phyloP scores from a whole-genome alignment of 2,888 invertebrate genomes.

The Dendrolimus pini region DNA sequence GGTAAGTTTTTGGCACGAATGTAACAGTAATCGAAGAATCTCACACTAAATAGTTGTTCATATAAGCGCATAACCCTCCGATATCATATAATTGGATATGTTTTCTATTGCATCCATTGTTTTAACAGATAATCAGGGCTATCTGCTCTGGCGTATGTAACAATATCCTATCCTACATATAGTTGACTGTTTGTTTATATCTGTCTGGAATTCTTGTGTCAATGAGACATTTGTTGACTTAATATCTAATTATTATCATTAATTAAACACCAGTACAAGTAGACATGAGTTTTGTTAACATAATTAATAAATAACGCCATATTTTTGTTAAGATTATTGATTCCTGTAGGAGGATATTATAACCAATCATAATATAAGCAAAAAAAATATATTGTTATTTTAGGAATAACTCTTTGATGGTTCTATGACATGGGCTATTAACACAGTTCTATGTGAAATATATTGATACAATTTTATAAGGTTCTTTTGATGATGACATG shows the following conservation, averaged over 20 bases:
- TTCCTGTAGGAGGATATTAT: background rate
- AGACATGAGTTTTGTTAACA: background rate
- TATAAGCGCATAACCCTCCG: too few relatives aligned
- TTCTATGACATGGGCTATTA: too few relatives aligned
- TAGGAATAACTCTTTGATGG: too few relatives aligned
- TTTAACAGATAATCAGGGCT: background rate
- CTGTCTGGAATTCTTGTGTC: constrained; percentile 13
- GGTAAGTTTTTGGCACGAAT: constrained; percentile 45
- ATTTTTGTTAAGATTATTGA: background rate
- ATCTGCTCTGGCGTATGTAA: too few relatives aligned
- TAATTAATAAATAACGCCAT: background rate
- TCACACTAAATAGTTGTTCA: too few relatives aligned
- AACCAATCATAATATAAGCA: too few relatives aligned
- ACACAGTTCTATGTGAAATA: too few relatives aligned
- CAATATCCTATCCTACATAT: too few relatives aligned
- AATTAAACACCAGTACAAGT: background rate
- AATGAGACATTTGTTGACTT: constrained; percentile 2
- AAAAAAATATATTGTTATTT: too few relatives aligned
- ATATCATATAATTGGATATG: background rate
- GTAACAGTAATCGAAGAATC: too few relatives aligned
- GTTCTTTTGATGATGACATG: too few relatives aligned
- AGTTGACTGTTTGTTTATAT: constrained; percentile 28
- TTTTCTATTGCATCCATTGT: background rate
- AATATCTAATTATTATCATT: background rate
- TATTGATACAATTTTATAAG: too few relatives aligned